Conservation (phyloP, 2,797 vertebrate genomes). For the Enteromius anoplus region DNA sequence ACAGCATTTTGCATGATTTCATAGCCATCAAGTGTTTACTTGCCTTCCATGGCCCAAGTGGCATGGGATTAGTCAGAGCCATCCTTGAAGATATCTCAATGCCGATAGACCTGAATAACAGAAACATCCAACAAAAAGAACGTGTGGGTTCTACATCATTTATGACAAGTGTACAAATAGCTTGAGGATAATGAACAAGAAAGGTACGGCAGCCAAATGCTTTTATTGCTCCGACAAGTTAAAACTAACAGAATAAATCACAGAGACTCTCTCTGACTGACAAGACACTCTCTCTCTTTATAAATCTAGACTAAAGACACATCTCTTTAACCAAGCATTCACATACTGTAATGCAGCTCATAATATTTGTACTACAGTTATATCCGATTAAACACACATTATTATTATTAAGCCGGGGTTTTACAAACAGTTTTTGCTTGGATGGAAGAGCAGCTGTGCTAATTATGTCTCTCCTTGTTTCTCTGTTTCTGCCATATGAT, state of each 20-base stretch:
- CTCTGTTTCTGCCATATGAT: too few relatives aligned
- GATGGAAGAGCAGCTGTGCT: too few relatives aligned
- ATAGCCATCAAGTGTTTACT: constrained; percentile 45
- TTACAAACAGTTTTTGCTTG: too few relatives aligned
- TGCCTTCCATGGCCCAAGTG: constrained; percentile 94
- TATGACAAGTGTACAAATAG: constrained; percentile 35
- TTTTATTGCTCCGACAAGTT: neutral
- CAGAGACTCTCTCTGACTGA: neutral
- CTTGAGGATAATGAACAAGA: neutral
- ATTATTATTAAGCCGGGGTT: too few relatives aligned
- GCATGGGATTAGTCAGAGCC: constrained; percentile 91
- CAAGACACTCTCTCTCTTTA: too few relatives aligned
- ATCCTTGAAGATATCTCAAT: constrained; percentile 79
- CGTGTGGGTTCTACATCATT: neutral
- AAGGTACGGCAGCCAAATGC: neutral
- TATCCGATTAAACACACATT: too few relatives aligned
- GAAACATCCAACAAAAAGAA: constrained; percentile 33
- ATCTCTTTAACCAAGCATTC: too few relatives aligned
- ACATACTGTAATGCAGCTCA: too few relatives aligned
- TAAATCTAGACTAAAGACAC: too few relatives aligned
- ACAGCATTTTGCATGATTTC: neutral
- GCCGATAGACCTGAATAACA: constrained; percentile 66
- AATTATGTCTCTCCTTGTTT: too few relatives aligned
- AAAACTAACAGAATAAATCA: constrained; percentile 1
- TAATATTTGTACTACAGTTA: too few relatives aligned